Evolutionary conservation across 2,113 vertebrate genomes (phyloP).

Genomic region (Aphyosemion australe): DNA sequence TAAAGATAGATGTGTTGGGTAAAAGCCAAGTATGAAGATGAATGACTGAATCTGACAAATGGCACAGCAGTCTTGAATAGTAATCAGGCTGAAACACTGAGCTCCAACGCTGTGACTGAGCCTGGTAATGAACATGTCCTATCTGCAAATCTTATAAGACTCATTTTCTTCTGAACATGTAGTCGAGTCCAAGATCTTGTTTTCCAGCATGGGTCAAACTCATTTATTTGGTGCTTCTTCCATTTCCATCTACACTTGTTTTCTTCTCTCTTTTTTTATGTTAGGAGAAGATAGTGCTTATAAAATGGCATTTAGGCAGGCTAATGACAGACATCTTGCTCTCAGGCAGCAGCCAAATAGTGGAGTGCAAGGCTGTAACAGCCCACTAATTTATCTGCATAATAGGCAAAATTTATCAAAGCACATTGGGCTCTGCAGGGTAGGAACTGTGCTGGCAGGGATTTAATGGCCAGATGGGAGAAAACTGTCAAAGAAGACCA

Average conservation of each 20-base stretch:
- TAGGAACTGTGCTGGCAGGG: conserved; percentile 48
- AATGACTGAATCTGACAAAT: conserved; percentile 39
- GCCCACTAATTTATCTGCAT: conserved; percentile 70
- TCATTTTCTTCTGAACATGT: conserved; percentile 28
- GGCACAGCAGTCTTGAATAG: conserved; percentile 18
- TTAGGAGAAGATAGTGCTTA: conserved; percentile 37
- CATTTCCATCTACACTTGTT: conserved; percentile 27
- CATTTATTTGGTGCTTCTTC: conserved; percentile 40
- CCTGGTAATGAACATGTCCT: conserved; percentile 24
- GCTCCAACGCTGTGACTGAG: not conserved
- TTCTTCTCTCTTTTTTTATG: not conserved
- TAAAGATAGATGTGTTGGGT: conserved; percentile 45
- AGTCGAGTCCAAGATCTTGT: conserved; percentile 20
- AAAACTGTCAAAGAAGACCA: conserved; percentile 47
- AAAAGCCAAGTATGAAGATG: conserved; percentile 42
- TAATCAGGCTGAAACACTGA: conserved; percentile 32
- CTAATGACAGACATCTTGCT: conserved; percentile 58
- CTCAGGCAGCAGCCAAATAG: conserved; percentile 43
- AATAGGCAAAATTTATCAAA: conserved; percentile 73
- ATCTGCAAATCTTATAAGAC: conserved; percentile 17
- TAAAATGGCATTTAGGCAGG: conserved; percentile 55
- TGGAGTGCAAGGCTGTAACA: conserved; percentile 30
- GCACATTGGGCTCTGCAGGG: conserved; percentile 59
- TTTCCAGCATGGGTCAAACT: conserved; percentile 27
- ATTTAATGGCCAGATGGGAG: conserved; percentile 65